Evolutionary conservation across 2,113 vertebrate species (phyloP), one percentile per base, ranked within the genome.

Genomic region (Ochotona curzoniae): DNA sequence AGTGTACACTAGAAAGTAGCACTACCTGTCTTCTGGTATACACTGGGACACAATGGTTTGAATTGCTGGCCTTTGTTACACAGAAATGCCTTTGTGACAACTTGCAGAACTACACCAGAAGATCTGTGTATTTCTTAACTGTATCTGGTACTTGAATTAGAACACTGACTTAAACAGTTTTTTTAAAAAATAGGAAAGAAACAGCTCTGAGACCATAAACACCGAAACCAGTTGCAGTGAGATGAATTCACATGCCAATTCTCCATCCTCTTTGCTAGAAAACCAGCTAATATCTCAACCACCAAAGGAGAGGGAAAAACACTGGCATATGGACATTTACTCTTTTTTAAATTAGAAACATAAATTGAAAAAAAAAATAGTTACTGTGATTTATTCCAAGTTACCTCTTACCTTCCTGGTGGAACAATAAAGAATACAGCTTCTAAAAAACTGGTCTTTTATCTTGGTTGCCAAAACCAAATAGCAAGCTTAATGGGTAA

Each of bases 391-490:
- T 67, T 74, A 57, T 20, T 92, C 54, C 84, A 78, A 63, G 15
- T 63, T 70, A 90, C 17, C n/a, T 54, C 63, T 20, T 35, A 90
- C 63, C 44, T 80, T 83, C 28, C 74, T 74, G 8, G 14, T 44
- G 28, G 49, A 67, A 86, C 85, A 5, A 12, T 44, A 82, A 20
- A 93, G 47, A 87, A 57, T 32, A 85, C 12, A 70, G 64, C 18
- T 54, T 64, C 67, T 57, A 21, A 66, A 84, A 94, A 83, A 54
- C 21, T 66, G 35, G 25, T 32, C 91, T 79, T 93, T 54, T 78
- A 86, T 73, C 25, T 60, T 79, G 21, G n/a, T 83, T 93, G 83
- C 79, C 17, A 83, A 91, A 93, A 73, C 32, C 47, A 87, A 87
- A n/a, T 78, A 74, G 18, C 38, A 82, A 75, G n/a, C 86, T 73